These are phyloP conservation scores for Drosophila pectinifera DNA, from an alignment of 1,140 invertebrate species.

Conservation along the genomic window DNA sequence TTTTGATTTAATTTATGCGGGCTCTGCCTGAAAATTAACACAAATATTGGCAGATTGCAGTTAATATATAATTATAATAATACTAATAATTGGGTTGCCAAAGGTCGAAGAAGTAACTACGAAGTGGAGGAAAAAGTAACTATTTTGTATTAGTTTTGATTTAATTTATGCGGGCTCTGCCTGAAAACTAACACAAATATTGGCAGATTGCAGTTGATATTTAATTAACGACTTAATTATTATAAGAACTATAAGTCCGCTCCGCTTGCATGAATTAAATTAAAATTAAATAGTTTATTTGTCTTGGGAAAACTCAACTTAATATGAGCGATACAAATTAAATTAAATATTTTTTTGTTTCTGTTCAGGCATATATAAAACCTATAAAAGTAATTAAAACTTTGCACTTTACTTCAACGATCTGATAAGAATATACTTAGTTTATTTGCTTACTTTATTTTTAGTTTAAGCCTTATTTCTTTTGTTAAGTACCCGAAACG, in stretches of 20 bases:
- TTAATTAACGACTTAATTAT: background rate
- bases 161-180: background rate
- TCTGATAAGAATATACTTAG: too few species aligned
- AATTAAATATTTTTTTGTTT: background rate
- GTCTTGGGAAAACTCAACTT: too few species aligned
- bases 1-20: background rate
- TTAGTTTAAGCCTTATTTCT: background rate
- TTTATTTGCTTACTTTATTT: background rate
- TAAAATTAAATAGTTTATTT: background rate
- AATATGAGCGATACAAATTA: background rate
- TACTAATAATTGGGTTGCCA: constrained; percentile 16
- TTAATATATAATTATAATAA: too few species aligned
- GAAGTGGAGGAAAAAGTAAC: background rate
- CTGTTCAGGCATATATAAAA: background rate
- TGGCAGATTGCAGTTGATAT: background rate
- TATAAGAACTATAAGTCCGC: background rate
- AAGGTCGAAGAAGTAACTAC: constrained; percentile 7
- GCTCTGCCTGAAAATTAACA: background rate
- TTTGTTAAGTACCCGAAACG: background rate
- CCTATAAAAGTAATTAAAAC: background rate
- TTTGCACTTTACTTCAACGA: background rate
- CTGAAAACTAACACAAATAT: background rate
- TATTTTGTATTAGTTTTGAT: constrained; percentile 2
- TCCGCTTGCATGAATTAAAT: too few species aligned
- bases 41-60: background rate